Conservation (phyloP, 2,797 vertebrate species). For the Epinephelus coioides region DNA sequence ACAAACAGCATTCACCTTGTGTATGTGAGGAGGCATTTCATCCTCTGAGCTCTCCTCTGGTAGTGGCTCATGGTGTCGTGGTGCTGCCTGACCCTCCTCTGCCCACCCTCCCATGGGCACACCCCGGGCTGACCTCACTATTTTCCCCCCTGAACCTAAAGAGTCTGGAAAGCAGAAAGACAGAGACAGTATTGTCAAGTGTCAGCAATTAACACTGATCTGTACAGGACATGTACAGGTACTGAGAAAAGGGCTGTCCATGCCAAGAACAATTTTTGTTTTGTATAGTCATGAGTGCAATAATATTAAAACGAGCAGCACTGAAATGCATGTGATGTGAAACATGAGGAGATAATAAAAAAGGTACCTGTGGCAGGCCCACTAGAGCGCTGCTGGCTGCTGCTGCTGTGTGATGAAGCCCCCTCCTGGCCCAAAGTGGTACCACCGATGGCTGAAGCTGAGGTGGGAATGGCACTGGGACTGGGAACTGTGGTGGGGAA, state of each 20-base stretch:
- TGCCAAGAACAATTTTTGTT: no score
- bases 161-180: constrained; percentile 66
- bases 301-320: not conserved
- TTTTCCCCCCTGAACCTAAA: constrained; percentile 76
- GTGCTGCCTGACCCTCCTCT: constrained; percentile 87
- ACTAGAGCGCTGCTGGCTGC: constrained; percentile 86
- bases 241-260: no score
- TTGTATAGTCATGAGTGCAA: not conserved
- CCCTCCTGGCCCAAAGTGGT: constrained; percentile 83
- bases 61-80: constrained; percentile 90
- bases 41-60: constrained; percentile 96
- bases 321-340: not conserved
- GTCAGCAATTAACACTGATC: not conserved
- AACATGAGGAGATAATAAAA: not conserved
- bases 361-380: constrained; percentile 89
- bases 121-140: constrained; percentile 89
- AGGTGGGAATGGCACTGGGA: constrained; percentile 72
- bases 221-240: not conserved
- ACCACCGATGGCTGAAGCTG: constrained; percentile 65
- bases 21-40: constrained; percentile 94
- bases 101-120: constrained; percentile 97
- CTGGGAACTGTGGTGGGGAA: constrained; percentile 87
- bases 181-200: not conserved
- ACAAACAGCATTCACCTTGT: constrained; percentile 87
- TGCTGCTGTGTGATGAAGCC: constrained; percentile 82